phyloP scores from a whole-genome alignment of 2,888 invertebrate species.

The Megamerina dolium region DNA sequence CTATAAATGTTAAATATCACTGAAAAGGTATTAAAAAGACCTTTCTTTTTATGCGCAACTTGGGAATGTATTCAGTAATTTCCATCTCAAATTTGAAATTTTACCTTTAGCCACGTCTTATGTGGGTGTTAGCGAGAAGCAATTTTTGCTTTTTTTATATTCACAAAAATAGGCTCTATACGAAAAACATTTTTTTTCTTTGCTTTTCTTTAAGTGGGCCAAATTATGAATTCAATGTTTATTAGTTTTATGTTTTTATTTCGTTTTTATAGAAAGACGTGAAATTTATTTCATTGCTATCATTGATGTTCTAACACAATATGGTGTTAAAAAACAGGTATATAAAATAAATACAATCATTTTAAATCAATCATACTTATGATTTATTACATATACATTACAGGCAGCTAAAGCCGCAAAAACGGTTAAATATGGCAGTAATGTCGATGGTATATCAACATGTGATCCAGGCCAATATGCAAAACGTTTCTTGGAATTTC shows the following conservation, averaged over 20 bases:
- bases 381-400: constrained; percentile 12
- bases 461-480: constrained; percentile 99
- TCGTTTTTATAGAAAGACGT: constrained; percentile 61
- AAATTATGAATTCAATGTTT: too few species aligned
- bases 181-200: too few species aligned
- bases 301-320: constrained; percentile 96
- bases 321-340: constrained; percentile 89
- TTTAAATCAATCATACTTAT: not conserved
- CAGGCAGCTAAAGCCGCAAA: constrained; percentile 98
- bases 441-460: constrained; percentile 97
- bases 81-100: too few species aligned
- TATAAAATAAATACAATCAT: not conserved
- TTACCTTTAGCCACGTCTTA: too few species aligned
- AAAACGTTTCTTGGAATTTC: constrained; percentile 94
- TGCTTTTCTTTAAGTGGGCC: too few species aligned
- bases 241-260: constrained; percentile 4
- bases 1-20: too few species aligned
- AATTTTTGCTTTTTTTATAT: too few species aligned
- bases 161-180: too few species aligned
- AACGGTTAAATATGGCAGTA: constrained; percentile 97
- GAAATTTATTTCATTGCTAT: constrained; percentile 97
- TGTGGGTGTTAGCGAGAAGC: too few species aligned
- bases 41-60: too few species aligned
- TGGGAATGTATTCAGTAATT: too few species aligned
- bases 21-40: too few species aligned